Conservation (phyloP, 2,888 invertebrate genomes). For the Bombyx huttoni region DNA sequence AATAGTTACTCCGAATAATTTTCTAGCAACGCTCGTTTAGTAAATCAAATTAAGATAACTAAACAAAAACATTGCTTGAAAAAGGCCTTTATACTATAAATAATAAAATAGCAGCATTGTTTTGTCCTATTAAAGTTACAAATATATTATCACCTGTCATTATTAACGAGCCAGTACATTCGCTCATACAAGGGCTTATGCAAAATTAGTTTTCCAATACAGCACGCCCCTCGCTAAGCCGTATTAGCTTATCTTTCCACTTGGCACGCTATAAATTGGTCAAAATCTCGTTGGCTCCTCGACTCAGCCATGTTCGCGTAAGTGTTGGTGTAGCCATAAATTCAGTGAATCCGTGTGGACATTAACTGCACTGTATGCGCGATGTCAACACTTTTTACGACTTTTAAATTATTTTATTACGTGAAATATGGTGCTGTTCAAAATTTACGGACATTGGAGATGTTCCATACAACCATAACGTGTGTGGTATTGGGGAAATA, state of each 20-base stretch:
- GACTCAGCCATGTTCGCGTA: constrained; percentile 51
- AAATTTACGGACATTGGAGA: neutral
- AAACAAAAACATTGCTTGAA: too few relatives aligned
- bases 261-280: constrained; percentile 72
- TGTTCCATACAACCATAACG: neutral
- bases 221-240: constrained; percentile 37
- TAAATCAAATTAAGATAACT: too few relatives aligned
- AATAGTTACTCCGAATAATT: too few relatives aligned
- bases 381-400: neutral
- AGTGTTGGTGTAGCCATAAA: constrained; percentile 30
- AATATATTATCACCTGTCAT: constrained; percentile 1
- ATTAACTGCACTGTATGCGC: neutral
- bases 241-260: constrained; percentile 71
- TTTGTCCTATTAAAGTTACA: too few relatives aligned
- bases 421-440: neutral
- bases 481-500: too few relatives aligned
- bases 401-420: neutral
- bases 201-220: constrained; percentile 67
- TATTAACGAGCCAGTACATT: constrained; percentile 19
- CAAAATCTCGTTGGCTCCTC: constrained; percentile 66
- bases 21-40: too few relatives aligned
- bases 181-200: constrained; percentile 34
- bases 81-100: too few relatives aligned
- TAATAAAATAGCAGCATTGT: too few relatives aligned
- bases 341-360: neutral